Evolutionary conservation across 2,888 invertebrate species (phyloP).

Genomic region (Trichopria drosophilae): DNA sequence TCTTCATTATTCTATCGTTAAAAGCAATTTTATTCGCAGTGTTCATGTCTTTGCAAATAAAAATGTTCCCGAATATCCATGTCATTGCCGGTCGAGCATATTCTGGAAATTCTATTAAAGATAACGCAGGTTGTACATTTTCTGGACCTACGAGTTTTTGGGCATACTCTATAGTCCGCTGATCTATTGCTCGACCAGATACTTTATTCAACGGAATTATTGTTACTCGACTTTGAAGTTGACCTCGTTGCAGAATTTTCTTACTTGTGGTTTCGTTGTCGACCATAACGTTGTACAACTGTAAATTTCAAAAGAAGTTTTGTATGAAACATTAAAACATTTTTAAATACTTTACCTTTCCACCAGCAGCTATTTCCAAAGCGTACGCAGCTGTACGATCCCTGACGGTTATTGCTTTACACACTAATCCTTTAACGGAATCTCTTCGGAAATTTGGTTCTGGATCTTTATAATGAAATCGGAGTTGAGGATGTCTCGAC

Average conservation of each 20-base stretch:
- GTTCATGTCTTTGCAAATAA: constrained; percentile 82
- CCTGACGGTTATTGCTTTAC: constrained; percentile 74
- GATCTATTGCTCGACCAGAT: constrained; percentile 65
- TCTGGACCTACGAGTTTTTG: constrained; percentile 75
- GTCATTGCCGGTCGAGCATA: constrained; percentile 76
- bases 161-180: constrained; percentile 66
- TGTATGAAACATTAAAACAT: not conserved
- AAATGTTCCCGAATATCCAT: constrained; percentile 83
- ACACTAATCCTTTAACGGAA: constrained; percentile 77
- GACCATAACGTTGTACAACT: constrained; percentile 90
- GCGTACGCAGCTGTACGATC: constrained; percentile 75
- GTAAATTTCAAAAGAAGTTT: constrained; percentile 39
- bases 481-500: constrained; percentile 62
- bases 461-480: constrained; percentile 79
- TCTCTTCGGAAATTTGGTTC: constrained; percentile 70
- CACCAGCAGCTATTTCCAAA: constrained; percentile 83
- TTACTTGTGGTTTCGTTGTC: constrained; percentile 85
- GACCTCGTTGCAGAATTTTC: constrained; percentile 79
- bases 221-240: constrained; percentile 78
- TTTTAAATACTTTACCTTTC: constrained; percentile 66
- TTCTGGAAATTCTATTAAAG: constrained; percentile 72
- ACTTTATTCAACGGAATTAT: constrained; percentile 93
- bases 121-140: constrained; percentile 80
- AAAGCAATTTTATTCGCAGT: constrained; percentile 81
- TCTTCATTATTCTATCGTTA: constrained; percentile 68